Base-by-base conservation (phyloP, 2,888 invertebrate genomes). In the Muschampia plurimacula region DNA sequence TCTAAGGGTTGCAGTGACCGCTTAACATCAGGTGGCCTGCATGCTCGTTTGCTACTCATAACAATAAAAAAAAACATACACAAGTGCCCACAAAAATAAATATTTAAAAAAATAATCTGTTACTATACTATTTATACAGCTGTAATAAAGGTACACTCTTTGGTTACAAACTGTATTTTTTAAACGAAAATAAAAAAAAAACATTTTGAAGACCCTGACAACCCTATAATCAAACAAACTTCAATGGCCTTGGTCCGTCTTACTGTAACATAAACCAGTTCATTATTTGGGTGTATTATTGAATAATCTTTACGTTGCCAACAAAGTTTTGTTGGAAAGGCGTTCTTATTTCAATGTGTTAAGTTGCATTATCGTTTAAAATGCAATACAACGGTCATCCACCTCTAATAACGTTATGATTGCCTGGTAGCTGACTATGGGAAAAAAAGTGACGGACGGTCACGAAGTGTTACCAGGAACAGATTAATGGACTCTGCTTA, bases 341-440 rank as follows among this genome's bases (percentile, higher is more conserved):
- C 66, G 28, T 66, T 41, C 68, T 74, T 77, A 75, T 72, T 5
- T 0, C 0, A 2, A 6, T 0, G 28, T n/a, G n/a, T 68, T 78
- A 81, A 64, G 74, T 77, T 76, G 44, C 55, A 74, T 67, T 75
- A 72, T 79, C 63, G 76, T 70, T 67, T 60, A 39, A 7, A 7
- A 46, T 13, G 46, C 79, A 76, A 79, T 75, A 77, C 82, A 82
- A 82, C 91, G 91, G 91, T 91, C 89, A 86, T 79, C 84, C 83
- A 89, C 89, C 88, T 89, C 81, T 81, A 80, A 76, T 81, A 79
- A 81, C 80, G 84, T 85, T 86, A 86, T 88, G 87, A 84, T 80
- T 79, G 85, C 86, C 85, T 87, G 83, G 88, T 90, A 89, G 85
- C 84, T 85, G 77, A 4, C 28, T 80, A 81, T 86, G 87, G 83